These are phyloP conservation scores for Eurosta solidaginis DNA, from an alignment of 1,140 invertebrate species.

Conservation along the genomic window DNA sequence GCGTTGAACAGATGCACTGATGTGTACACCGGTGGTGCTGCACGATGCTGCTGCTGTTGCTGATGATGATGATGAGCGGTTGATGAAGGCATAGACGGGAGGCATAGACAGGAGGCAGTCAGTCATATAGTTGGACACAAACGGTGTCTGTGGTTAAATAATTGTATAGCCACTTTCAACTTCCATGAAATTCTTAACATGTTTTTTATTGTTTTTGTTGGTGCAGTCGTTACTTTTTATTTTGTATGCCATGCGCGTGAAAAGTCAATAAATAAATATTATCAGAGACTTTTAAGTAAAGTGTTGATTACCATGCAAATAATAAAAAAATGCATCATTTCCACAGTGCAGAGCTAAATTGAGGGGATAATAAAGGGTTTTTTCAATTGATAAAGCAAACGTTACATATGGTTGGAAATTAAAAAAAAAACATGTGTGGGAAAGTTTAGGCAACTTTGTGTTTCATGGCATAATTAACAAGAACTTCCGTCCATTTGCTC, in stretches of 20 bases:
- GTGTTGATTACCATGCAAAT: slow-evolving; percentile 20
- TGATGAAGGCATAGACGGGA: too few species aligned
- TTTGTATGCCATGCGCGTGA: neutral
- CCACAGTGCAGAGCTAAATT: neutral
- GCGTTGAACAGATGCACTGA: neutral
- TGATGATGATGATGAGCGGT: neutral
- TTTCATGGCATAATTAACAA: too few species aligned
- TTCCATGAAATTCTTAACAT: neutral
- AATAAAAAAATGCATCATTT: neutral
- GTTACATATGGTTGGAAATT: too few species aligned
- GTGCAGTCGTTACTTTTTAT: neutral
- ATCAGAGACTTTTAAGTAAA: neutral
- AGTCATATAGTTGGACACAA: neutral
- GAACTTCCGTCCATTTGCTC: too few species aligned
- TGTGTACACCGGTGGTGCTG: too few species aligned
- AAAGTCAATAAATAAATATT: slow-evolving; percentile 20
- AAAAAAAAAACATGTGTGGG: too few species aligned
- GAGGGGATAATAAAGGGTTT: too few species aligned
- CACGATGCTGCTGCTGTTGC: too few species aligned
- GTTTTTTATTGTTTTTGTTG: slow-evolving; percentile 4
- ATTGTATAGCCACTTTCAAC: slow-evolving; percentile 2
- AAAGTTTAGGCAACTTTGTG: too few species aligned
- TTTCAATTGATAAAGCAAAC: too few species aligned
- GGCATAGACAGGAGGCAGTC: neutral
- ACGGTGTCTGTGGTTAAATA: slow-evolving; percentile 19